Base-by-base conservation (phyloP, 92 coral and sea anemone genomes). In the Virgularia gustaviana region DNA sequence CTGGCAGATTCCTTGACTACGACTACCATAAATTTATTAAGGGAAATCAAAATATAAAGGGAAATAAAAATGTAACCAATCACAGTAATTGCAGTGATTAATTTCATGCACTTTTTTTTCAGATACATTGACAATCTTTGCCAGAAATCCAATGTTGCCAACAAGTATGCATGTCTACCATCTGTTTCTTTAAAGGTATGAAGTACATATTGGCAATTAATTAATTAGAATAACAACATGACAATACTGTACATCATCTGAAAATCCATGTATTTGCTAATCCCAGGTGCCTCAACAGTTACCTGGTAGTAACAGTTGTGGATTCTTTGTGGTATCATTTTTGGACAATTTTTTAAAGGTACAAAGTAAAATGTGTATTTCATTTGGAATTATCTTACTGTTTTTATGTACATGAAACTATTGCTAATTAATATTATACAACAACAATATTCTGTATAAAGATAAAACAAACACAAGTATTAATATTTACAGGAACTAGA, bases 401-500 rank as follows among this genome's bases (percentile, higher is more conserved):
- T n/a, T n/a, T n/a, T n/a, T n/a, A n/a, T n/a, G n/a, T n/a, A n/a
- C n/a, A n/a, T n/a, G n/a, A n/a, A n/a, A n/a, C n/a, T n/a, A n/a
- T n/a, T n/a, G n/a, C n/a, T n/a, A n/a, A n/a, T n/a, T 47, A 47
- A 19, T 15, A 15, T 15, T 47, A 15, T 47, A 47, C 6, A 47
- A 5, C 22, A 47, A 47, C 22, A n/a, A n/a, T n/a, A n/a, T 4
- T 47, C 55, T 4, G 6, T 47, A 15, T 47, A 47, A 47, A n/a
- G n/a, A n/a, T 47, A 25, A 47, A 47, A 47, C 4, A 5, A 47
- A 4, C 3, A 4, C 22, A 25, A n/a, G n/a, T n/a, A n/a, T n/a
- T 4, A 47, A 15, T 15, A 15, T 15, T 47, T 47, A 25, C 22
- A 81, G 85, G 85, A 81, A 37, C 61, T 79, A 34, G 49, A 79